Conservation (phyloP, 2,888 invertebrate genomes). For the Dryadula phaetusa region DNA sequence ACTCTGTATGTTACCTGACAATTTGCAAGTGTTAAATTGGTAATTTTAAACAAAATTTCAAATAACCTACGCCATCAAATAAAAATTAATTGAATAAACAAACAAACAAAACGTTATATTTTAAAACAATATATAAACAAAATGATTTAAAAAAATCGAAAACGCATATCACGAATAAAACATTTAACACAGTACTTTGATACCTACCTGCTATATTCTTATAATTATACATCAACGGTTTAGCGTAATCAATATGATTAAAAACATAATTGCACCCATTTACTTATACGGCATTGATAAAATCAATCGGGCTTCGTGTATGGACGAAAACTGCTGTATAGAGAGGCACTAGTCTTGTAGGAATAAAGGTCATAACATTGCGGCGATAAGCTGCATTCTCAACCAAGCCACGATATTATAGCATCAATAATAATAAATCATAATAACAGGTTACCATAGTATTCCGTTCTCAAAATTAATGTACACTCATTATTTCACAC, state of each 20-base stretch:
- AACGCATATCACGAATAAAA: slow-evolving; percentile 29
- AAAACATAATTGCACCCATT: slow-evolving; percentile 47
- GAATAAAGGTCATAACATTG: slow-evolving; percentile 36
- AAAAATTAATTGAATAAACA: neutral
- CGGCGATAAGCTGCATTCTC: slow-evolving; percentile 35
- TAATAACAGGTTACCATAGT: slow-evolving; percentile 46
- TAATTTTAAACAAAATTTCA: no score
- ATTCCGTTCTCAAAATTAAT: slow-evolving; percentile 46
- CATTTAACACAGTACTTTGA: slow-evolving; percentile 37
- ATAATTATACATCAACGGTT: slow-evolving; percentile 44
- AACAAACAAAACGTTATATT: neutral
- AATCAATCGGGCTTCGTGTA: slow-evolving; percentile 44
- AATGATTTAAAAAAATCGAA: slow-evolving; percentile 16
- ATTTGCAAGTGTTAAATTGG: no score
- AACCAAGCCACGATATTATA: slow-evolving; percentile 40
- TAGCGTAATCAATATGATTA: slow-evolving; percentile 47
- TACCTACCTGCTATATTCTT: slow-evolving; percentile 35
- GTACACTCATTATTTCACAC: slow-evolving; percentile 46
- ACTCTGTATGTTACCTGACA: no score
- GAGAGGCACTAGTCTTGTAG: slow-evolving; percentile 28
- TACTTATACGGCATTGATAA: slow-evolving; percentile 48
- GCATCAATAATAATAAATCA: slow-evolving; percentile 47
- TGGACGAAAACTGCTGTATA: slow-evolving; percentile 24
- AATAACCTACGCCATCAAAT: no score
- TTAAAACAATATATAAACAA: neutral